Percentiles rank a stretch among this genome's conserved stretches.
Evolutionary conservation across 2,888 invertebrate species (phyloP).

Genomic region (Mythimna loreyi): DNA sequence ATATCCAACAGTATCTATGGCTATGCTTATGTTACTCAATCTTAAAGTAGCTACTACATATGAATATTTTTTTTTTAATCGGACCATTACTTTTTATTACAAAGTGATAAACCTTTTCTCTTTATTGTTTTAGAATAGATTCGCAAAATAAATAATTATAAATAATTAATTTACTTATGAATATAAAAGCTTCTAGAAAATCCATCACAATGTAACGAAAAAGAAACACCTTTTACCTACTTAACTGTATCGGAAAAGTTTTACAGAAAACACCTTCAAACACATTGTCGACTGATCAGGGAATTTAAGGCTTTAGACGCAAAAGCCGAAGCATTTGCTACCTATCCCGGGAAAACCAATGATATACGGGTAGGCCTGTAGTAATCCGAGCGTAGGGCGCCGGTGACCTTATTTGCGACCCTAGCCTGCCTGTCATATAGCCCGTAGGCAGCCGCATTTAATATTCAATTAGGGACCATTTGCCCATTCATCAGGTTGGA

Average conservation of each 20-base stretch:
- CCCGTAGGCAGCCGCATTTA: slow-evolving; percentile 78
- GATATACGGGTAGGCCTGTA: slow-evolving; percentile 41
- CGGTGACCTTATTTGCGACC: slow-evolving; percentile 67
- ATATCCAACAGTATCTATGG: too few species aligned
- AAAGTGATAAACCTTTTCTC: too few species aligned
- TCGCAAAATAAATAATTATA: too few species aligned
- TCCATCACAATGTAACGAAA: not conserved
- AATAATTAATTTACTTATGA: not conserved
- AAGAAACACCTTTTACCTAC: not conserved
- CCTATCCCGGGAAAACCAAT: slow-evolving; percentile 39
- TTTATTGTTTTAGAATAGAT: too few species aligned
- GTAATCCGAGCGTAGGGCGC: slow-evolving; percentile 61
- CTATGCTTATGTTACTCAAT: too few species aligned
- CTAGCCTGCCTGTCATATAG: slow-evolving; percentile 76
- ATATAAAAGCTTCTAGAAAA: not conserved
- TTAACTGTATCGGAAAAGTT: slow-evolving; percentile 24
- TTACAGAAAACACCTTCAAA: not conserved
- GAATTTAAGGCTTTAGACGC: slow-evolving; percentile 23
- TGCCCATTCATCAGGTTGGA: slow-evolving; percentile 78
- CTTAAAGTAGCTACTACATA: too few species aligned
- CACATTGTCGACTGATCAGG: slow-evolving; percentile 31
- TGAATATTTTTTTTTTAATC: too few species aligned
- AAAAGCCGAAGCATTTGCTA: slow-evolving; percentile 19
- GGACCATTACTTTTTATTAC: too few species aligned
- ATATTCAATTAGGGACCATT: slow-evolving; percentile 84